Conservation (phyloP, 92 coral and sea anemone genomes). For the Montipora capitata region DNA sequence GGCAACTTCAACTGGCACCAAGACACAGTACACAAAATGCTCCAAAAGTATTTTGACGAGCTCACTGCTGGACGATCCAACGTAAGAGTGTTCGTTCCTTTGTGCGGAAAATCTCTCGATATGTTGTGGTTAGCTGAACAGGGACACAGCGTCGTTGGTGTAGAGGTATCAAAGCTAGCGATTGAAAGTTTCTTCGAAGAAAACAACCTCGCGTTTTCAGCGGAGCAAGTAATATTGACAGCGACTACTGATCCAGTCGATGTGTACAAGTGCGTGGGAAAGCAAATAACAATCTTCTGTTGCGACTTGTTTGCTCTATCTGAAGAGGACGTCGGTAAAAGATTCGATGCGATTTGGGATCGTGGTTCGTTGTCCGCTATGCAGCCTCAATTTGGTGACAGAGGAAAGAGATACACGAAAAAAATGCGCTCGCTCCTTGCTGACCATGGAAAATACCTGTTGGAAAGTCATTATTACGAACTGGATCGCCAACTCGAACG, state of each 20-base stretch:
- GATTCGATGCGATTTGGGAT: constrained; percentile 88
- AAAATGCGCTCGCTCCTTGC: constrained; percentile 36
- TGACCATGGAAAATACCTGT: constrained; percentile 19
- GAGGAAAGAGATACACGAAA: constrained; percentile 50
- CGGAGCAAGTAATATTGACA: constrained; percentile 30
- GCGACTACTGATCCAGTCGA: constrained; percentile 18
- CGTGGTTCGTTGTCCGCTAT: constrained; percentile 81
- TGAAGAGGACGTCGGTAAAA: constrained; percentile 55
- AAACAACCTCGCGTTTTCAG: constrained; percentile 56
- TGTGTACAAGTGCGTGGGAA: constrained; percentile 53
- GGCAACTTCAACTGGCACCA: constrained; percentile 49
- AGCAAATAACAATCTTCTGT: constrained; percentile 72
- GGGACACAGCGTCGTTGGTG: constrained; percentile 81
- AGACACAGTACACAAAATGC: constrained; percentile 57
- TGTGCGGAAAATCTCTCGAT: constrained; percentile 85
- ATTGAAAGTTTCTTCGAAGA: constrained; percentile 74
- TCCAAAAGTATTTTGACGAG: constrained; percentile 61
- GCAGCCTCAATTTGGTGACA: constrained; percentile 36
- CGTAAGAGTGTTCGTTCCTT: constrained; percentile 75
- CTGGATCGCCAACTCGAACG: constrained; percentile 8
- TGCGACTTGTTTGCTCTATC: constrained; percentile 62
- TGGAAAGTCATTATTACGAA: constrained; percentile 41
- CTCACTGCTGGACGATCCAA: constrained; percentile 59
- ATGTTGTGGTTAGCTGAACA: constrained; percentile 87
- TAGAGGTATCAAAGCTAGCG: constrained; percentile 68